These are phyloP conservation scores for Lasioglossum figueresi DNA, from an alignment of 2,888 invertebrate species.

Conservation along the genomic window DNA sequence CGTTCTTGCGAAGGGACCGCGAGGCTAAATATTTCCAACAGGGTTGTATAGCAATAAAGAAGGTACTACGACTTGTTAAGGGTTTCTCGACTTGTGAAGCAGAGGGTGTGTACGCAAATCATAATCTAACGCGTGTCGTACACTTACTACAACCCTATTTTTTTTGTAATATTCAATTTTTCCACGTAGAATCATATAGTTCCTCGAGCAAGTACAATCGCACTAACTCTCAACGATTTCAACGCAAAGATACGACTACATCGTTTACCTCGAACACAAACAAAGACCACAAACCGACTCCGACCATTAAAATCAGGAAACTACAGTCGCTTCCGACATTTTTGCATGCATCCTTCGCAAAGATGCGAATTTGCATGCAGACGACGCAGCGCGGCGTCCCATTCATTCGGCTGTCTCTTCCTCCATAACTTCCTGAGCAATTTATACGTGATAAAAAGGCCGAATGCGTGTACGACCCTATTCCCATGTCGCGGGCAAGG, in stretches of 20 bases:
- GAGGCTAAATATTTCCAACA: constrained; percentile 73
- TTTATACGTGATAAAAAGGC: not conserved
- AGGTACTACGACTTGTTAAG: constrained; percentile 62
- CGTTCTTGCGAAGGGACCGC: constrained; percentile 76
- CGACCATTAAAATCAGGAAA: not conserved
- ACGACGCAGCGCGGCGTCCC: not conserved
- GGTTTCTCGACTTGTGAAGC: not conserved
- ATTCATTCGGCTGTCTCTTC: not conserved
- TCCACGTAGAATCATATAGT: no score
- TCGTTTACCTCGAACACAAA: not conserved
- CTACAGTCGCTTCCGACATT: not conserved
- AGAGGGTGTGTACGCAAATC: not conserved
- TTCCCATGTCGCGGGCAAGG: not conserved
- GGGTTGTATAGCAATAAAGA: constrained; percentile 71
- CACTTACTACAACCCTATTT: not conserved
- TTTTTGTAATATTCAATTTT: not conserved
- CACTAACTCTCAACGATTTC: no score
- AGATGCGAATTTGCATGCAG: not conserved
- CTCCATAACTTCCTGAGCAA: not conserved
- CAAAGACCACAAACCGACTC: not conserved
- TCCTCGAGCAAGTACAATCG: no score
- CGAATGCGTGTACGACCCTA: not conserved
- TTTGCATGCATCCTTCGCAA: not conserved
- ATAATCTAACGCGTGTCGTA: not conserved
- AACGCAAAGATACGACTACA: not conserved